These are phyloP conservation scores for Octodon degus DNA, from an alignment of 2,113 vertebrate species.

Conservation along the genomic window DNA sequence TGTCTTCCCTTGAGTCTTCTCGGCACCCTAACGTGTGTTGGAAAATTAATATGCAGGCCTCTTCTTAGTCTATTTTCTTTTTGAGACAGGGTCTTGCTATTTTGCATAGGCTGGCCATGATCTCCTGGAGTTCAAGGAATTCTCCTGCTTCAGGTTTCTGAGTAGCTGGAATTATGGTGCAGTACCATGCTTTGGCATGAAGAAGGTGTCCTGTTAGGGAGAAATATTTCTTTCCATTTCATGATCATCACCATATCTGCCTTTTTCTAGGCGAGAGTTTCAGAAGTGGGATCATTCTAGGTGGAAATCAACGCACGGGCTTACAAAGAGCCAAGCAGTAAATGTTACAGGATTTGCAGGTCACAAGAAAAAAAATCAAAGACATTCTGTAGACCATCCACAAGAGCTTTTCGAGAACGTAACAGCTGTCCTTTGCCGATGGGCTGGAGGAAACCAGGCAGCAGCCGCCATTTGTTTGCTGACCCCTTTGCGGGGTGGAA, in stretches of 20 bases:
- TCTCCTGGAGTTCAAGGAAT: background rate
- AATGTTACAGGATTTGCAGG: background rate
- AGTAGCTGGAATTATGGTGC: background rate
- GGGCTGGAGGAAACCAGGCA: background rate
- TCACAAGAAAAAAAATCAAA: background rate
- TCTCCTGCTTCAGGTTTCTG: background rate
- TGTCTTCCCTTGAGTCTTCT: background rate
- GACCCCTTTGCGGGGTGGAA: background rate
- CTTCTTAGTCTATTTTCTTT: background rate
- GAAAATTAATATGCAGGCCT: background rate
- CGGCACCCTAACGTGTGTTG: background rate
- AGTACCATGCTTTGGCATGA: background rate
- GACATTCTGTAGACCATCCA: rapidly evolving
- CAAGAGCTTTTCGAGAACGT: background rate
- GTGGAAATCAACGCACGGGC: background rate
- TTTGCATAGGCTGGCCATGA: background rate
- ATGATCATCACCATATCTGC: background rate
- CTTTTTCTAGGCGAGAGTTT: background rate
- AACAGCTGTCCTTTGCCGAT: background rate
- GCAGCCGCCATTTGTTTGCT: rapidly evolving
- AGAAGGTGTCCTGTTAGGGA: background rate
- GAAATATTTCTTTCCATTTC: background rate
- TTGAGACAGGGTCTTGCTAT: background rate
- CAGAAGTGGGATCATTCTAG: background rate
- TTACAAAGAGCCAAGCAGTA: background rate